A percentile compares a stretch with the other conserved stretches of the same genome.
phyloP scores from a whole-genome alignment of 2,888 invertebrate species.

The Maniola hyperantus region DNA sequence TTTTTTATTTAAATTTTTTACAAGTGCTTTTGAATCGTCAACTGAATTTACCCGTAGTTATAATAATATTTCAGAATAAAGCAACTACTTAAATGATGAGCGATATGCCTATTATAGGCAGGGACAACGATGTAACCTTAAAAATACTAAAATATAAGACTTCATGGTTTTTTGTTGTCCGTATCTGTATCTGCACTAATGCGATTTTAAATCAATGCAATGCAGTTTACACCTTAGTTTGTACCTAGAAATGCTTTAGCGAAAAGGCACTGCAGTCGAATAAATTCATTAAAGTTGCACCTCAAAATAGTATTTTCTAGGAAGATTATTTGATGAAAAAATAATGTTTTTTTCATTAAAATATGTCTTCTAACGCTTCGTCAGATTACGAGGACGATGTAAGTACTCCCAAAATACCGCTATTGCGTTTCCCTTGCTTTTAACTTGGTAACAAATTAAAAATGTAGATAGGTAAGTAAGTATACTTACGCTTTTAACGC shows the following conservation, averaged over 20 bases:
- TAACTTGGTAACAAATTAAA: conserved; percentile 50
- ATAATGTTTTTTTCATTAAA: not conserved
- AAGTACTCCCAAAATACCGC: conserved; percentile 53
- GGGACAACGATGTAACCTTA: not conserved
- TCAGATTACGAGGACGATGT: conserved; percentile 51
- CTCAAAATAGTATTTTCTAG: conserved; percentile 5
- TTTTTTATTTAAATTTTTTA: too few species aligned
- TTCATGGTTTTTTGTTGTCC: conserved; percentile 29
- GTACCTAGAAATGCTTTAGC: conserved; percentile 34
- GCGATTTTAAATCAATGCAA: conserved; percentile 49
- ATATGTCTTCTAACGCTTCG: conserved; percentile 35
- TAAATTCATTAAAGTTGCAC: conserved; percentile 22
- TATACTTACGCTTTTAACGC: conserved; percentile 49
- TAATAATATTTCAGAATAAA: too few species aligned
- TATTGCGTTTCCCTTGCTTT: conserved; percentile 41
- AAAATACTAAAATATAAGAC: not conserved
- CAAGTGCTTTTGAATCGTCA: too few species aligned
- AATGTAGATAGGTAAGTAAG: too few species aligned
- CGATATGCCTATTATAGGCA: too few species aligned
- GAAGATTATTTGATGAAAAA: not conserved
- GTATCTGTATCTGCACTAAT: conserved; percentile 37
- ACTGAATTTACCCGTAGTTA: too few species aligned
- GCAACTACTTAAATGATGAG: too few species aligned
- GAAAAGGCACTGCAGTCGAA: conserved; percentile 40
- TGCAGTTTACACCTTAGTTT: conserved; percentile 50